These are phyloP conservation scores for Cantharis lateralis DNA, from an alignment of 2,888 invertebrate genomes.

Conservation along the genomic window DNA sequence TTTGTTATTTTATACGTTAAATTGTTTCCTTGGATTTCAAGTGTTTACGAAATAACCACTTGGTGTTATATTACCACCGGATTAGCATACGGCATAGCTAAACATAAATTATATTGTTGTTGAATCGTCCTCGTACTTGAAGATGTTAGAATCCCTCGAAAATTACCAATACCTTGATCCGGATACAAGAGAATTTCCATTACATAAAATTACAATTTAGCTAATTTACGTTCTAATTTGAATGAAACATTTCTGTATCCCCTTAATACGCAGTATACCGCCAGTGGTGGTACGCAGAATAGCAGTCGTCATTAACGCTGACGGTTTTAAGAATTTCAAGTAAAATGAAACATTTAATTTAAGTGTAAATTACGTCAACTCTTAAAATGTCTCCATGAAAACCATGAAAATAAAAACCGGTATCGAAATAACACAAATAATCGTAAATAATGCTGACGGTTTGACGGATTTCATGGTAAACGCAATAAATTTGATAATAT, in stretches of 20 bases:
- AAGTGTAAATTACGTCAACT: no score
- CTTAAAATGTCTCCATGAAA: no score
- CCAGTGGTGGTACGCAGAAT: no score
- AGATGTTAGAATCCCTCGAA: background rate
- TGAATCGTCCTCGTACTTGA: background rate
- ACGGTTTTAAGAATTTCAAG: background rate
- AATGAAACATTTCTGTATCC: no score
- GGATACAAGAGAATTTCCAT: background rate
- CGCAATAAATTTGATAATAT: no score
- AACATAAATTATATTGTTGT: background rate
- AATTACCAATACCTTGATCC: background rate
- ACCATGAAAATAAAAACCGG: no score
- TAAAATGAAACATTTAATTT: no score
- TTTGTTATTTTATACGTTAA: constrained; percentile 4
- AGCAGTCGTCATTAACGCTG: background rate
- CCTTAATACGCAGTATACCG: no score
- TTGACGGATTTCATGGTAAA: background rate
- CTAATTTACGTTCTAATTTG: background rate
- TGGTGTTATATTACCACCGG: background rate
- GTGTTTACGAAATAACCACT: background rate
- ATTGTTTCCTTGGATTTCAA: background rate
- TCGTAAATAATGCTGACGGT: background rate
- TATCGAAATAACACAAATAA: no score
- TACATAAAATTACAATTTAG: background rate
- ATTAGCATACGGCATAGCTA: background rate